Conservation (phyloP, 2,797 vertebrate species). For the Poecile montanus region DNA sequence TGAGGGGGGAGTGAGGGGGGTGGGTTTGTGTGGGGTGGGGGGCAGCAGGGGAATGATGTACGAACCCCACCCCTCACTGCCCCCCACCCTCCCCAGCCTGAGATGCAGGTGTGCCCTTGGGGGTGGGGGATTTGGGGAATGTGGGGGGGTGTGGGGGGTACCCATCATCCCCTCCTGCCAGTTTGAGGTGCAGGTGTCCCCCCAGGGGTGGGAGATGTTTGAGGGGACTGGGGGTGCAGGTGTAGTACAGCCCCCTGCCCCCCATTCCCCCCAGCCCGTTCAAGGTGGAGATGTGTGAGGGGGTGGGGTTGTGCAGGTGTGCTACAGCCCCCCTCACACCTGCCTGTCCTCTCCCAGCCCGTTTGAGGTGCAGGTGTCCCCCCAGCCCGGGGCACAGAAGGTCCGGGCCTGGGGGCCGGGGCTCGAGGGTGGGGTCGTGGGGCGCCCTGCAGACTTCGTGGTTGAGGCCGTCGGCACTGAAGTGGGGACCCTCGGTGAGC, state of each 20-base stretch:
- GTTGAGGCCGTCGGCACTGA: constrained; percentile 94
- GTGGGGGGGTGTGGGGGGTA: no score
- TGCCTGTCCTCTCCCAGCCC: constrained; percentile 75
- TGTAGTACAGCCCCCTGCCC: background rate
- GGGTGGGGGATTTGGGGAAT: background rate
- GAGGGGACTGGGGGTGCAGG: background rate
- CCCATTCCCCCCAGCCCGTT: accelerated
- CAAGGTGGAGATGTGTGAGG: background rate
- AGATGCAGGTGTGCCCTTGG: no score
- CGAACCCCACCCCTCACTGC: background rate
- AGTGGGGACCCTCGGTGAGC: constrained; percentile 91
- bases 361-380: constrained; percentile 89
- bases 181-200: background rate
- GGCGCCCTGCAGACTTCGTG: constrained; percentile 94
- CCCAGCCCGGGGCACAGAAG: constrained; percentile 88
- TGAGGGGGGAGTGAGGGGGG: background rate
- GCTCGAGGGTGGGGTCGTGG: constrained; percentile 91
- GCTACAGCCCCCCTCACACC: background rate
- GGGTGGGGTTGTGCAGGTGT: background rate
- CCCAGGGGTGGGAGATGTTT: background rate
- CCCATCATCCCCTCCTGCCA: background rate
- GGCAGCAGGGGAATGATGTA: no score
- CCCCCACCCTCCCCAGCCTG: no score
- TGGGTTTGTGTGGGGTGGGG: background rate
- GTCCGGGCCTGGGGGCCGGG: constrained; percentile 96